These are phyloP conservation scores for Rhodinocichla rosea DNA, from an alignment of 2,113 vertebrate species.

Conservation along the genomic window DNA sequence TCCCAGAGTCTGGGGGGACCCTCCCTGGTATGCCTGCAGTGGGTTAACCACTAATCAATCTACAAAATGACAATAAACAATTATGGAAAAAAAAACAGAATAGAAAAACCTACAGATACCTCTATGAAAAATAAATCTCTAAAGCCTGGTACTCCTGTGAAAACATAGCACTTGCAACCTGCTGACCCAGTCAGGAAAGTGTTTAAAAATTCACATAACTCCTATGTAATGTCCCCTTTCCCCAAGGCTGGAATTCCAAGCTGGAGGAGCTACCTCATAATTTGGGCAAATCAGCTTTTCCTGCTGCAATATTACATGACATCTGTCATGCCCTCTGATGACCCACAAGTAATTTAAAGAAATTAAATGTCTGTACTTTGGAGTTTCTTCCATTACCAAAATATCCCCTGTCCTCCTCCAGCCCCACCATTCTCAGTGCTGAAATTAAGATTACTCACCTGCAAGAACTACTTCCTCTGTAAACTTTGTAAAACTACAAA, in stretches of 20 bases:
- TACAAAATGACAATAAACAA: constrained; percentile 18
- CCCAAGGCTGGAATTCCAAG: neutral
- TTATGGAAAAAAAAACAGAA: neutral
- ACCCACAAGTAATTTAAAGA: neutral
- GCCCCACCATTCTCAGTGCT: neutral
- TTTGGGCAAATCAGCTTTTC: neutral
- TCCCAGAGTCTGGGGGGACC: neutral
- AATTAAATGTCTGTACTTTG: neutral
- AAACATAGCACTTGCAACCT: constrained; percentile 36
- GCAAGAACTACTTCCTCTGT: neutral
- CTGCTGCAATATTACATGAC: neutral
- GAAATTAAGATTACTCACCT: neutral
- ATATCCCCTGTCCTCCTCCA: constrained; percentile 5
- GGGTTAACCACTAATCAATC: neutral
- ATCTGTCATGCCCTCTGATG: neutral
- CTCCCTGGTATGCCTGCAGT: neutral
- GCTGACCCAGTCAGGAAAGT: neutral
- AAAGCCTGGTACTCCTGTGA: neutral
- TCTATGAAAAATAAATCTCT: constrained; percentile 11
- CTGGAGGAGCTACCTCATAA: neutral
- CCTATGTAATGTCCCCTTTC: neutral
- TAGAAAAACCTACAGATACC: neutral
- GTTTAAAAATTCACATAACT: neutral
- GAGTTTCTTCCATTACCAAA: constrained; percentile 2
- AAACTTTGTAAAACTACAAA: neutral